A percentile compares a stretch with the other conserved stretches of the same genome.
phyloP scores from a whole-genome alignment of 2,797 vertebrate genomes.

The Pseudochaenichthys georgianus region DNA sequence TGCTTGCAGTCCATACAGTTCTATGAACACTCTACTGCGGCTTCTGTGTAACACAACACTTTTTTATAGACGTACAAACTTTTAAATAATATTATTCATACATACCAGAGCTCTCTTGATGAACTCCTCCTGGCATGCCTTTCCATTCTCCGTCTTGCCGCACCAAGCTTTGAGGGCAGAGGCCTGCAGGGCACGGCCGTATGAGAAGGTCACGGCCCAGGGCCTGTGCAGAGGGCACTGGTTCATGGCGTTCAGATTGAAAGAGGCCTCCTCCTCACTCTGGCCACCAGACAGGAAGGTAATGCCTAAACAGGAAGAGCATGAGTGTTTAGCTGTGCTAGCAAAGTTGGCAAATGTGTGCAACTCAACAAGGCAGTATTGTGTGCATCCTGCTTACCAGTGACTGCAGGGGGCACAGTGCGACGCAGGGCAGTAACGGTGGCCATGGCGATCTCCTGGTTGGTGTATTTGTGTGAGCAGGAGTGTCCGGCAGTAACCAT shows the following conservation, averaged over 20 bases:
- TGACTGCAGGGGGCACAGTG: slow-evolving; percentile 91
- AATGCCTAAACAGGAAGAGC: slow-evolving; percentile 79
- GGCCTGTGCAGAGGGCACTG: slow-evolving; percentile 89
- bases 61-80: neutral
- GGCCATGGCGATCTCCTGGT: slow-evolving; percentile 93
- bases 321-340: slow-evolving; percentile 1
- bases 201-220: slow-evolving; percentile 94
- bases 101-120: slow-evolving; percentile 88
- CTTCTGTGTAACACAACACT: neutral
- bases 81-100: neutral
- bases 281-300: slow-evolving; percentile 95
- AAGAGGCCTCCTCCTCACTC: slow-evolving; percentile 93
- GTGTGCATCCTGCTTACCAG: slow-evolving; percentile 81
- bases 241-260: slow-evolving; percentile 94
- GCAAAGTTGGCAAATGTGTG: slow-evolving; percentile 4
- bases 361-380: neutral
- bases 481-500: slow-evolving; percentile 95
- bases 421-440: slow-evolving; percentile 93
- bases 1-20: neutral
- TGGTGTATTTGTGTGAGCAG: slow-evolving; percentile 89
- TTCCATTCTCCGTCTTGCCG: slow-evolving; percentile 92
- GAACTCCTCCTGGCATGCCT: slow-evolving; percentile 91
- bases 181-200: slow-evolving; percentile 92
- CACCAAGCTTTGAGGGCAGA: slow-evolving; percentile 93
- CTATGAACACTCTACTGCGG: neutral